These are phyloP conservation scores for Pristionchus fissidentatus DNA, from an alignment of 2,888 invertebrate genomes.

Conservation along the genomic window DNA sequence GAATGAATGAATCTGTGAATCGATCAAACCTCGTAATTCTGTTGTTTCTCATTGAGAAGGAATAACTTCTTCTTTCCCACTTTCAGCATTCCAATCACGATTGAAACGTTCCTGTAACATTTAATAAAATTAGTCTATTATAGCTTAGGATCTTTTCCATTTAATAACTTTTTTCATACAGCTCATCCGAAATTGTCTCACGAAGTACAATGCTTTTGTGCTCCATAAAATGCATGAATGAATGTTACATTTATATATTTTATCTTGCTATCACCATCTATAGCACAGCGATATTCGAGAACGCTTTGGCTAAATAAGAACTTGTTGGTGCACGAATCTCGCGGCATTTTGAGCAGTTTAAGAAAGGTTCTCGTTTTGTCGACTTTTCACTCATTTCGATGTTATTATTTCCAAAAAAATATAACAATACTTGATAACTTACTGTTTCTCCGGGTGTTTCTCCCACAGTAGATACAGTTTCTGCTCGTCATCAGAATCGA, in stretches of 20 bases:
- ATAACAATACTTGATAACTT: neutral
- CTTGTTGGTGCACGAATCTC: too few relatives aligned
- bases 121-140: too few relatives aligned
- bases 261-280: too few relatives aligned
- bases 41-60: conserved; percentile 67
- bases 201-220: neutral
- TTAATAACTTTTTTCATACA: neutral
- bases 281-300: too few relatives aligned
- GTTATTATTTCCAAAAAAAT: too few relatives aligned
- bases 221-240: neutral
- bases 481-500: conserved; percentile 71
- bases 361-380: too few relatives aligned
- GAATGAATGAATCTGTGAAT: too few relatives aligned
- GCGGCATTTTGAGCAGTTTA: too few relatives aligned
- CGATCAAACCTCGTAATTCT: conserved; percentile 58
- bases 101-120: conserved; percentile 55
- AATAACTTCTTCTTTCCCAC: conserved; percentile 91
- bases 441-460: conserved; percentile 55
- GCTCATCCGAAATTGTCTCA: too few relatives aligned
- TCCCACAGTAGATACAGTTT: conserved; percentile 72
- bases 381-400: too few relatives aligned
- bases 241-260: too few relatives aligned
- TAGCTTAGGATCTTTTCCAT: neutral
- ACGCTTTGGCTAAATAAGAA: too few relatives aligned
- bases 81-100: conserved; percentile 86